Percentiles rank a stretch among this genome's conserved stretches.
Evolutionary conservation across 2,113 vertebrate genomes (phyloP).

Genomic region (Syrrhaptes paradoxus): DNA sequence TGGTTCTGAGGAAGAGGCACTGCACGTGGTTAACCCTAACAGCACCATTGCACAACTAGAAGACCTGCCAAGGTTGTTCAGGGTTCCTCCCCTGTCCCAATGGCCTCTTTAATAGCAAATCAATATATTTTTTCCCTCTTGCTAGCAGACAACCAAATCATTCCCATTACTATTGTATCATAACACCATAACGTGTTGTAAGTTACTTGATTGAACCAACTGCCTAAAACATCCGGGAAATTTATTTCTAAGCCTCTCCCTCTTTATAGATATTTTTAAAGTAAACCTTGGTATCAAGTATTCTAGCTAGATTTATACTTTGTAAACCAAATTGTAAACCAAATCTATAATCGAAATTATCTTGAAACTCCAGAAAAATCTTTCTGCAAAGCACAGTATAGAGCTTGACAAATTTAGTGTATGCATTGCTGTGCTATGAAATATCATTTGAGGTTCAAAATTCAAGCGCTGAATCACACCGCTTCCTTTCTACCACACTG

Average conservation of each 20-base stretch:
- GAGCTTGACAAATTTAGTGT: not conserved
- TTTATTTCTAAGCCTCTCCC: not conserved
- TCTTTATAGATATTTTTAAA: not conserved
- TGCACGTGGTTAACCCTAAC: not conserved
- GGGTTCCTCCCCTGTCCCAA: not conserved
- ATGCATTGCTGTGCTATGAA: not conserved
- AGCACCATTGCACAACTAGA: rapidly evolving
- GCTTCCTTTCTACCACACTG: not conserved
- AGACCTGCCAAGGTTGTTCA: not conserved
- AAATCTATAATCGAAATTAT: not conserved
- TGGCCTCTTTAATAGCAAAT: not conserved
- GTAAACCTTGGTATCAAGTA: not conserved
- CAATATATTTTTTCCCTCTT: not conserved
- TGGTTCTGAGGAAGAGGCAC: not conserved
- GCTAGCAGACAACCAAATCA: not conserved
- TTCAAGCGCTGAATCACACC: not conserved
- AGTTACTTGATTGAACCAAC: not conserved
- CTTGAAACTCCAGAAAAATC: not conserved
- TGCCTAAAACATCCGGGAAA: not conserved
- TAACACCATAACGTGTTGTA: not conserved
- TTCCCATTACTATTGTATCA: not conserved
- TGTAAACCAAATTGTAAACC: not conserved
- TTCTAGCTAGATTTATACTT: not conserved
- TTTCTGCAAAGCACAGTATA: not conserved
- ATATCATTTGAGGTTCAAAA: not conserved